These are phyloP conservation scores for Chionoecetes opilio DNA, from an alignment of 1,140 invertebrate genomes.

Conservation along the genomic window DNA sequence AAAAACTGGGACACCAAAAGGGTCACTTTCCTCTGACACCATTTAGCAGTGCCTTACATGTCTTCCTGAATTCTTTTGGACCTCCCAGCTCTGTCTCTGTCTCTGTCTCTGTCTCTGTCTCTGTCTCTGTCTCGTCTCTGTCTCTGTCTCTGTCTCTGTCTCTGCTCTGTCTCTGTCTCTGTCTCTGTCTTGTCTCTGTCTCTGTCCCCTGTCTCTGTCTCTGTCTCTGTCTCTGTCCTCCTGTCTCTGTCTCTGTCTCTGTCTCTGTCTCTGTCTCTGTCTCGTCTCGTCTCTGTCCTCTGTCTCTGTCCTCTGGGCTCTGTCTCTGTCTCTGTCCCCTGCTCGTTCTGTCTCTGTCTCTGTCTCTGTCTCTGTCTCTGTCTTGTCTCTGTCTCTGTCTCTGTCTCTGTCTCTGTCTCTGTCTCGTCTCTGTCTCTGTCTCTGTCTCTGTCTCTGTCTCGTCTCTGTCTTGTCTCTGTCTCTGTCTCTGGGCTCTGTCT, in stretches of 20 bases:
- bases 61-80: not conserved
- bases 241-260: not conserved
- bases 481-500: too few relatives aligned
- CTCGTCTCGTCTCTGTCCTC: too few relatives aligned
- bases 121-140: not conserved
- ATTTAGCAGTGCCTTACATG: not conserved
- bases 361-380: slow-evolving; percentile 44
- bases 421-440: too few relatives aligned
- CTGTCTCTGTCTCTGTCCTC: not conserved
- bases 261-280: not conserved
- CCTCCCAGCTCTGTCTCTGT: not conserved
- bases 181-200: not conserved
- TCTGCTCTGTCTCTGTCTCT: not conserved
- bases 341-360: slow-evolving; percentile 37
- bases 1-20: not conserved
- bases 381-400: slow-evolving; percentile 37
- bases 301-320: too few relatives aligned
- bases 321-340: slow-evolving; percentile 33
- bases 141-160: not conserved
- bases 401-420: too few relatives aligned
- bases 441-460: too few relatives aligned
- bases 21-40: not conserved
- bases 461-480: too few relatives aligned
- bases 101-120: not conserved
- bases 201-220: not conserved